Percentiles rank a stretch among this genome's conserved stretches.
Conservation (phyloP, 2,888 invertebrate species). For the Cloeon dipterum region DNA sequence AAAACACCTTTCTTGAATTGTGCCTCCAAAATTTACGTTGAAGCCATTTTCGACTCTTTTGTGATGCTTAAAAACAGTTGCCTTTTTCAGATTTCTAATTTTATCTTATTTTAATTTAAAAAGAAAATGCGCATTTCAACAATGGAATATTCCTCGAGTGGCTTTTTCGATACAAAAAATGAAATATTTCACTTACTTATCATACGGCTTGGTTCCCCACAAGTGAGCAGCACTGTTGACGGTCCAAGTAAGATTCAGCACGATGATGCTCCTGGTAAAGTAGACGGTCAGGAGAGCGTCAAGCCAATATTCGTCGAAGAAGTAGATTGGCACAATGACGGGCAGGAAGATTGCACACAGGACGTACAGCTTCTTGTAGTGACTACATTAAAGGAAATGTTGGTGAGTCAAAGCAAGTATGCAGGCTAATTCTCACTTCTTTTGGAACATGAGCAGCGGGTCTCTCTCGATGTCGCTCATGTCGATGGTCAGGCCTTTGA, state of each 20-base stretch:
- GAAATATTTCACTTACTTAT: constrained; percentile 17
- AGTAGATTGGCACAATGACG: constrained; percentile 34
- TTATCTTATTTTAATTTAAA: too few species aligned
- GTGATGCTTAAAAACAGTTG: too few species aligned
- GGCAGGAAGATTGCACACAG: constrained; percentile 35
- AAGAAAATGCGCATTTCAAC: too few species aligned
- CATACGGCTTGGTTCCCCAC: constrained; percentile 56
- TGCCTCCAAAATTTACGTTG: too few species aligned
- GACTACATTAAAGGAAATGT: constrained; percentile 22
- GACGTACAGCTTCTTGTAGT: constrained; percentile 34
- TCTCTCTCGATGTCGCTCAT: constrained; percentile 53
- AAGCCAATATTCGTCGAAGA: constrained; percentile 39
- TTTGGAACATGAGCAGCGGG: constrained; percentile 47
- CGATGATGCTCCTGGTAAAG: constrained; percentile 32
- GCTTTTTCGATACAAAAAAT: too few species aligned
- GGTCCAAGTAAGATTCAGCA: constrained; percentile 55
- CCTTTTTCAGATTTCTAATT: too few species aligned
- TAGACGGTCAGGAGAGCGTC: constrained; percentile 35
- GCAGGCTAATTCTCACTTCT: constrained; percentile 30
- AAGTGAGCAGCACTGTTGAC: constrained; percentile 65
- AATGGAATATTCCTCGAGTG: too few species aligned
- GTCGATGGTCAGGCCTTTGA: constrained; percentile 40
- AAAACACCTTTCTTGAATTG: too few species aligned
- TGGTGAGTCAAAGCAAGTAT: background rate
- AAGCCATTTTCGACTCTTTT: too few species aligned